These are phyloP conservation scores for Seira ritae DNA, from an alignment of 2,888 invertebrate genomes.

Conservation along the genomic window DNA sequence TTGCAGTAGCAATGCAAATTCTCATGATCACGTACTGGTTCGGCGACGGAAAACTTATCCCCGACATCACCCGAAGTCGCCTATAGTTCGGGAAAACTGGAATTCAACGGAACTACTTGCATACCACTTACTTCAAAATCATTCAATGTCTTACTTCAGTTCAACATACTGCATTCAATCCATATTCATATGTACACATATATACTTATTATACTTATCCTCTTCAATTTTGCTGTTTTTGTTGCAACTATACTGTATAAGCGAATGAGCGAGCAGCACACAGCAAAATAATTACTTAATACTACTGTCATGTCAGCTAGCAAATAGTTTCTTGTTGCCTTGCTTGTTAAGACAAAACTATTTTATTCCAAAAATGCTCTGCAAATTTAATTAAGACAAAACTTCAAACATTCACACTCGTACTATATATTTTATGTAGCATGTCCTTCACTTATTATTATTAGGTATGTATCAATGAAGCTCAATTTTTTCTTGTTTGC, in stretches of 20 bases:
- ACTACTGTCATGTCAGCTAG: no score
- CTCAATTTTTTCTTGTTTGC: not conserved
- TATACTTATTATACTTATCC: not conserved
- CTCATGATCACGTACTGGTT: constrained; percentile 72
- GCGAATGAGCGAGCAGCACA: no score
- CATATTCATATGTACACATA: not conserved
- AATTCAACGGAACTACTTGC: not conserved
- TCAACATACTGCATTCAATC: not conserved
- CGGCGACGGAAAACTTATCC: constrained; percentile 72
- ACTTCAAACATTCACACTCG: not conserved
- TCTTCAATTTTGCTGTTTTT: not conserved
- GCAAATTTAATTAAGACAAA: not conserved
- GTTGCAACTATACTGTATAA: not conserved
- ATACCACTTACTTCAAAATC: not conserved
- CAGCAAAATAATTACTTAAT: no score
- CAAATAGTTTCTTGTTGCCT: no score
- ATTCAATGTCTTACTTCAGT: not conserved
- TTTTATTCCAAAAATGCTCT: not conserved
- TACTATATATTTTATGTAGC: no score
- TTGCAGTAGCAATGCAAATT: constrained; percentile 73
- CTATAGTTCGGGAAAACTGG: not conserved
- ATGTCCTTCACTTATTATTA: no score
- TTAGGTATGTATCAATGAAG: not conserved
- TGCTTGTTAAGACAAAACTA: not conserved
- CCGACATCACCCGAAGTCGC: constrained; percentile 65